Evolutionary conservation across 2,888 invertebrate species (phyloP).

Genomic region (Teleogryllus oceanicus): DNA sequence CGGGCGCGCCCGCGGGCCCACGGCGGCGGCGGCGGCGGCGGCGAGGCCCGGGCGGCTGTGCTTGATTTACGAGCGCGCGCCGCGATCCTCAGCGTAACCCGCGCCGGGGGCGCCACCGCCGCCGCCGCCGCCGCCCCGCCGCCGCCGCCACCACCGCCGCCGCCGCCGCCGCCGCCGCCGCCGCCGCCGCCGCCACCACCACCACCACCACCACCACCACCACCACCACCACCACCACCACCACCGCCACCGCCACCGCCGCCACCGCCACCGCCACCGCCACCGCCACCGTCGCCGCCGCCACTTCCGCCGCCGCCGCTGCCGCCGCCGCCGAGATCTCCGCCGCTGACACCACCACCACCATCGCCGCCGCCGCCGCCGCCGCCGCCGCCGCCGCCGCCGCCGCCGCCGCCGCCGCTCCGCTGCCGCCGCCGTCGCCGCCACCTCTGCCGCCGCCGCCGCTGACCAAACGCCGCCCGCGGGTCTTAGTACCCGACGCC

Average conservation of each 20-base stretch:
- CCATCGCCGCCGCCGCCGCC: no score
- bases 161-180: background rate
- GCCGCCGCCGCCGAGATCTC: no score
- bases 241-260: background rate
- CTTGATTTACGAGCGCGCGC: background rate
- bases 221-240: background rate
- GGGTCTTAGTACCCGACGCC: no score
- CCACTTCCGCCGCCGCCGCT: no score
- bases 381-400: no score
- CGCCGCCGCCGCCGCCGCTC: no score
- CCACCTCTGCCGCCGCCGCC: no score
- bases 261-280: background rate
- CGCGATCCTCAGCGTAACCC: background rate
- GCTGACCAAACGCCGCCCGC: no score
- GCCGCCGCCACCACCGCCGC: background rate
- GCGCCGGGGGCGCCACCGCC: background rate
- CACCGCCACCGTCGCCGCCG: background rate
- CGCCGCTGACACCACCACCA: no score
- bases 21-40: background rate
- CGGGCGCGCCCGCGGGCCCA: background rate
- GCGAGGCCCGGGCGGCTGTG: background rate
- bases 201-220: background rate
- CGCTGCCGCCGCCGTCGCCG: no score
- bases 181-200: background rate
- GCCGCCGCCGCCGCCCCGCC: background rate